Evolutionary conservation across 2,888 invertebrate species (phyloP), one percentile per base, ranked within the genome.

Genomic region (Priocnemis perturbator): DNA sequence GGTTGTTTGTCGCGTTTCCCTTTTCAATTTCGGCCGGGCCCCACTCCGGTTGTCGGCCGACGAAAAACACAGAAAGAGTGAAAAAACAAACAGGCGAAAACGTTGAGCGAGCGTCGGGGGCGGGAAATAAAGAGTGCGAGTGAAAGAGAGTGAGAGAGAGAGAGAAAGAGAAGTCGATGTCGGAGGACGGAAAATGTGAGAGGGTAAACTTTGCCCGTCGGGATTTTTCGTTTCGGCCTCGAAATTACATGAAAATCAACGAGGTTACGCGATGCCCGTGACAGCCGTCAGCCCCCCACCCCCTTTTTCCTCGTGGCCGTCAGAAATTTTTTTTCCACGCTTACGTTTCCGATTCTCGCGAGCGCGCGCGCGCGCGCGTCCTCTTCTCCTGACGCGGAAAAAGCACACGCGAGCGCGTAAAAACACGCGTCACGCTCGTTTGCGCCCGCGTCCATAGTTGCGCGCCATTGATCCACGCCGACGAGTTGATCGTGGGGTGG

Each of bases 191-290:
- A n/a, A n/a, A n/a, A n/a, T n/a, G 47, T 5, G 17, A 17, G 17
- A 47, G 11, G 2, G 17, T 2, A 56, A 56, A 57, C n/a, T 30
- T 57, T 57, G 57, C 44, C 20, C 20, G 20, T 11, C 19, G 45
- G 59, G 59, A 59, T 44, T 37, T 37, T 59, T 17, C 9, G 44
- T n/a, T 59, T 45, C 15, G 20, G 19, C 20, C 20, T 9, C 37
- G 56, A 64, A 56, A 45, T 57, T 48, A 53, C 30, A 52, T 57
- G 52, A 47, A 57, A 63, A 56, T 17, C 19, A 17, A 45, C 47
- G 48, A 59, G 57, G 44, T 52, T 23, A 23, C 30, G 15, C 26
- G 66, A 57, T 52, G 53, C 21, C 45, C 48, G 57, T 61, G 26
- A 61, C 50, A 45, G 26, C 55, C 47, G 60, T 50, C 48, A 50